Conservation (phyloP, 2,888 invertebrate genomes). For the Syrphus vitripennis region DNA sequence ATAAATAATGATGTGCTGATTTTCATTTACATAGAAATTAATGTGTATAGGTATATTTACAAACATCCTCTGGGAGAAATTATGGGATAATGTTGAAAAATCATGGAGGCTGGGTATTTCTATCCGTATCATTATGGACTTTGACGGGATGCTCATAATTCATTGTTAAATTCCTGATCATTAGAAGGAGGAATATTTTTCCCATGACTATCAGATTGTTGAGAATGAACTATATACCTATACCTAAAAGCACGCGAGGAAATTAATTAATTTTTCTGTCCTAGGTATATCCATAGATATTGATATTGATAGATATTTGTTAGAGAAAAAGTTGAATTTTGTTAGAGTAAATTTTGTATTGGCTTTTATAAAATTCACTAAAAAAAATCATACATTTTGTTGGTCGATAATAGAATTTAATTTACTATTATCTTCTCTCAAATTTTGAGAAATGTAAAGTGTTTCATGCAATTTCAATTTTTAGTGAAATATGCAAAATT, state of each 20-base stretch:
- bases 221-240: neutral
- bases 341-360: too few species aligned
- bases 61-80: neutral
- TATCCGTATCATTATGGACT: neutral
- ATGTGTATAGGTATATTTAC: neutral
- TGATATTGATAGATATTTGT: too few species aligned
- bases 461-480: too few species aligned
- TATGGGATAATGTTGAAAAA: neutral
- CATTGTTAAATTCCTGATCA: conserved; percentile 43
- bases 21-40: conserved; percentile 39
- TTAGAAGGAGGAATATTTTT: conserved; percentile 4
- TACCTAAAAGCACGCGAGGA: neutral
- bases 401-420: too few species aligned
- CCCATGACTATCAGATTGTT: neutral
- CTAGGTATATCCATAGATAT: too few species aligned
- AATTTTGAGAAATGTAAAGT: too few species aligned
- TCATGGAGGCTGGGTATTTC: neutral
- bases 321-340: too few species aligned
- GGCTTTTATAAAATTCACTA: too few species aligned
- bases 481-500: too few species aligned
- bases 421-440: too few species aligned
- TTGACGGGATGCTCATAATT: conserved; percentile 31
- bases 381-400: too few species aligned
- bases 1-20: conserved; percentile 52
- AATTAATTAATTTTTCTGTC: conserved; percentile 6